Conservation (phyloP, 2,888 invertebrate genomes). For the Scrobipalpa atriplicella region DNA sequence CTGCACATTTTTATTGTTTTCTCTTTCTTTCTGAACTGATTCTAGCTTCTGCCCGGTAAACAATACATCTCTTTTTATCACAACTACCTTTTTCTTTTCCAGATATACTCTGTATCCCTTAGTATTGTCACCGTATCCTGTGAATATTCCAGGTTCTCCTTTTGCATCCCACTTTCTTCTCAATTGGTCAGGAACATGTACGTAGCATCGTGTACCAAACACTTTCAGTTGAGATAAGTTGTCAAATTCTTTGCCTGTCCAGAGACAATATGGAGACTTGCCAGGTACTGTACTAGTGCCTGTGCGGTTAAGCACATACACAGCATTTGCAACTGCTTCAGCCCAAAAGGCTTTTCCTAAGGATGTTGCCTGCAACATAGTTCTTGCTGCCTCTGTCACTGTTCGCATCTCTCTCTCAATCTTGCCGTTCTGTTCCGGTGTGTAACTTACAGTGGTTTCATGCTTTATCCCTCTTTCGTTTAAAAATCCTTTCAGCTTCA, state of each 20-base stretch:
- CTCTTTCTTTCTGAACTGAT: too few relatives aligned
- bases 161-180: conserved; percentile 15
- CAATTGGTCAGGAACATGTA: conserved; percentile 6
- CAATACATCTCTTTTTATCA: conserved; percentile 23
- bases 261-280: conserved; percentile 2
- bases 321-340: conserved; percentile 6
- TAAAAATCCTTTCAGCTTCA: too few relatives aligned
- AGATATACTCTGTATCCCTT: conserved; percentile 26
- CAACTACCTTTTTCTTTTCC: conserved; percentile 11
- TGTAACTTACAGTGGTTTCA: conserved; percentile 17
- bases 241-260: conserved; percentile 1
- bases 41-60: too few relatives aligned
- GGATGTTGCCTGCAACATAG: conserved; percentile 16
- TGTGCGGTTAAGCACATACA: conserved; percentile 3
- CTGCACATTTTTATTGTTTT: too few relatives aligned
- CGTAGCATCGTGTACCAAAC: conserved; percentile 5
- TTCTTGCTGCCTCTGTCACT: conserved; percentile 26
- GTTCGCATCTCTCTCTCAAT: conserved; percentile 25
- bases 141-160: conserved; percentile 11
- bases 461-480: conserved; percentile 12
- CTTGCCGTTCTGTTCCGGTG: conserved; percentile 27
- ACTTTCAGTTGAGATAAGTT: neutral
- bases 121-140: conserved; percentile 13
- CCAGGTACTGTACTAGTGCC: neutral
- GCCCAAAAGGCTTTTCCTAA: neutral